These are phyloP conservation scores for Sebastes taczanowskii DNA, from an alignment of 2,797 vertebrate genomes.

Conservation along the genomic window DNA sequence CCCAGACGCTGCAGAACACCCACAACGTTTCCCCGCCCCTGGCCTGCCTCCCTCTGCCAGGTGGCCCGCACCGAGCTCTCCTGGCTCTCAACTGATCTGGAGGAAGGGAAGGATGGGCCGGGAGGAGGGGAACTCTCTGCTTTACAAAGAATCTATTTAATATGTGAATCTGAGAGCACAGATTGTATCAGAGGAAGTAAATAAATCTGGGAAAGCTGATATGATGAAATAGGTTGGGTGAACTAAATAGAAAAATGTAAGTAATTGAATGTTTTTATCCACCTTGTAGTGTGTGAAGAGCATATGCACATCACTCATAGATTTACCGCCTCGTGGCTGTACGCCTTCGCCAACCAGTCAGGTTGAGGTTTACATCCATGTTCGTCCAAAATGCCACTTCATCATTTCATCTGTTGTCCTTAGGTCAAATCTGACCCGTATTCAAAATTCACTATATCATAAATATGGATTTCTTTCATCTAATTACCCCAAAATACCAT, in stretches of 20 bases:
- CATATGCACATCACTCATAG: neutral
- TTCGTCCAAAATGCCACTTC: no score
- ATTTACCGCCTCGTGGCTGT: no score
- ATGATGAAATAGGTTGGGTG: no score
- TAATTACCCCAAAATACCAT: fast-evolving
- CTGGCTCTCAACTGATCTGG: neutral
- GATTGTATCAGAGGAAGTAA: no score
- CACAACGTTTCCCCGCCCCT: constrained; percentile 51
- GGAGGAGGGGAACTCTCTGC: neutral
- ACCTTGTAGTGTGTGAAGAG: neutral
- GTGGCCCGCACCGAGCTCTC: constrained; percentile 12
- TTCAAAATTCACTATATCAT: no score
- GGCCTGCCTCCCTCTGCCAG: constrained; percentile 36
- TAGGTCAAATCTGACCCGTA: no score
- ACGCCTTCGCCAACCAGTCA: no score
- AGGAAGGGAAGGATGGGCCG: constrained; percentile 11
- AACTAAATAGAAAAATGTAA: neutral
- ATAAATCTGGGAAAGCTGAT: neutral
- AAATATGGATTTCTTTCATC: no score
- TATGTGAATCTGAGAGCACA: neutral
- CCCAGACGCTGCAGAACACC: constrained; percentile 65
- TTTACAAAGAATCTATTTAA: neutral
- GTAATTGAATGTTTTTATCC: neutral
- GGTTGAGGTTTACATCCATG: no score
- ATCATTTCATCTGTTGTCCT: no score